Evolutionary conservation across 1,140 invertebrate species (phyloP), one percentile per base, ranked within the genome.

Genomic region (Temnothorax nylanderi): DNA sequence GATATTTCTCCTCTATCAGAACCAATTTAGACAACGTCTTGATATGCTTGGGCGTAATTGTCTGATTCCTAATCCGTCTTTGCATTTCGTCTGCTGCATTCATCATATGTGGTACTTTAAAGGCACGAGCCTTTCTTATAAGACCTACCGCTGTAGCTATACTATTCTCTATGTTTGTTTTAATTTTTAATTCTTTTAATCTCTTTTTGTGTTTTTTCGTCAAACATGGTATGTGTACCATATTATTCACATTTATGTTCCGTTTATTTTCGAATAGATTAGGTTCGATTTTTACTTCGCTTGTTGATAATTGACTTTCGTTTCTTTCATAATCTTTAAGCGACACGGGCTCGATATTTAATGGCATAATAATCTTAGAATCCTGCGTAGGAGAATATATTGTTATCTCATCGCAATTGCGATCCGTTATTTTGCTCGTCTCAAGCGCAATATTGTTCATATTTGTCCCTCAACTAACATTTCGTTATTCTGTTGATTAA

Each of bases 11-110:
- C 11, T 90, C 86, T 34, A 85, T 5, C 4, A 65, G 13, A 32
- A 92, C 51, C 76, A 92, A 49, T 64, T 72, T 87, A 60, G 44
- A 7, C 3, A 92, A 64, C 0, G 21, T 21, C 18, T 49, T 2
- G 34, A 92, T 41, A n/a, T 91, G 54, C 10, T 82, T 71, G 0
- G 51, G 16, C 49, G 32, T 74, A 77, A 90, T 18, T 11, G 3
- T 85, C 0, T 34, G 44, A 8, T 86, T 69, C 26, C n/a, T 78
- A 62, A 90, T 56, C n/a, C 13, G 69, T 60, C 21, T 90, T 13
- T 47, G 21, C 8, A 88, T n/a, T 60, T 88, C 71, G 3, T 82
- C 41, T 5, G 75, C 81, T 41, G 76, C 89, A 6, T 90, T 65
- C 18, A 65, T 85, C 69, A 90, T 80, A 37, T 87, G 51, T 7